Evolutionary conservation across 2,888 invertebrate genomes (phyloP), one percentile per base, ranked within the genome.

Genomic region (Apocheima hispidaria): DNA sequence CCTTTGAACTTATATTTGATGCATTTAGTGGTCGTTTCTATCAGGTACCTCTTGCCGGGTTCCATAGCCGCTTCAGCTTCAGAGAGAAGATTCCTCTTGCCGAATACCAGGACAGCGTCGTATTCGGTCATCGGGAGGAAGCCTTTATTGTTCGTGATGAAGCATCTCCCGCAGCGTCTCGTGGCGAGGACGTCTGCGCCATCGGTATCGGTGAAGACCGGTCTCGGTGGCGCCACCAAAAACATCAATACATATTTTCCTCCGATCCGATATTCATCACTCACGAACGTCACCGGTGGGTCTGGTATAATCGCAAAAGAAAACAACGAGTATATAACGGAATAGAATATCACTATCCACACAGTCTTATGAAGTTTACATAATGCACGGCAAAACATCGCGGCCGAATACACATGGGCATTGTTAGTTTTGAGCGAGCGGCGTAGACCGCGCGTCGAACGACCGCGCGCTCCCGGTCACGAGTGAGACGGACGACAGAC

Each of bases 81-180:
- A 1, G 68, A 62, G 14, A 82, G 53, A 12, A 75, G 36, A 23
- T 53, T 71, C 10, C 62, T 60, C 2, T 77, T 73, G 2, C 79
- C 81, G 23, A 72, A 58, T 1, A 81, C 67, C 0, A 88, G 61
- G 0, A 88, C 66, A 0, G 87, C 88, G 43, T 88, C 87, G 64
- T 78, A 88, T 59, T 84, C 83, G 51, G 73, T 72, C 61, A 82
- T 65, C 7, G 87, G 87, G 7, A 87, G 60, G 53, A 88, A 84
- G 0, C 85, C 87, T 50, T 67, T 78, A 65, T 88, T 87, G 60
- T 87, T 87, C 0, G 88, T 87, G 28, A 88, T 65, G 65, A 83
- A 85, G 59, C 88, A 88, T 2, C 46, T 62, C 0, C 81, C 84
- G 66, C 88, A 87, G 9, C 69, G 67, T 2, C 79, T 60, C 2